phyloP scores from a whole-genome alignment of 2,113 vertebrate species.

The Cercopithecus mona region DNA sequence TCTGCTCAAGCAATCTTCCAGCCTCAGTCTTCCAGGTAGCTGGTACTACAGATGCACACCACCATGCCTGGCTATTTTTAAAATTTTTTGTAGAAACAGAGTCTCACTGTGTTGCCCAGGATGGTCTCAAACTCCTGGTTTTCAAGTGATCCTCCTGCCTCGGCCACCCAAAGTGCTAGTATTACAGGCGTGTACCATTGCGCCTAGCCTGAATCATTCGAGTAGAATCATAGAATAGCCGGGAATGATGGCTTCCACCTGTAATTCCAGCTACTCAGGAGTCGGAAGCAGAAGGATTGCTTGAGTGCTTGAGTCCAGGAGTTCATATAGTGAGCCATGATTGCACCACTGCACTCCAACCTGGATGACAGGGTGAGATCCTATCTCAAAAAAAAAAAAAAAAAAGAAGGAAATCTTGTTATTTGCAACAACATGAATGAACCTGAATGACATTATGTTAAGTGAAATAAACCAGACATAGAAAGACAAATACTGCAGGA shows the following conservation, averaged over 20 bases:
- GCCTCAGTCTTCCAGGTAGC: too few relatives aligned
- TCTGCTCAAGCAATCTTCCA: too few relatives aligned
- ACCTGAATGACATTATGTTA: too few relatives aligned
- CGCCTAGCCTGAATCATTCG: too few relatives aligned
- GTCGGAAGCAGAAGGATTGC: background rate
- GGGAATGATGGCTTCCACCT: fast-evolving
- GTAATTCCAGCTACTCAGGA: background rate
- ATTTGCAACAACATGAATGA: background rate
- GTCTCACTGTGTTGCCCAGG: too few relatives aligned
- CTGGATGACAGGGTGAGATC: background rate
- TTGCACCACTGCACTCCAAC: background rate
- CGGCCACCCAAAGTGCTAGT: too few relatives aligned
- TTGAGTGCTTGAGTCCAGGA: background rate
- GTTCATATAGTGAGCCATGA: background rate
- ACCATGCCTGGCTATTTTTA: too few relatives aligned
- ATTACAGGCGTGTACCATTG: too few relatives aligned
- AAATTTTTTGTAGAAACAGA: too few relatives aligned
- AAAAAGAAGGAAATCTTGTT: background rate
- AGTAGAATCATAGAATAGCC: background rate
- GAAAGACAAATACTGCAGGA: background rate
- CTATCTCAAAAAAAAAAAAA: background rate
- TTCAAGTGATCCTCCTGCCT: too few relatives aligned
- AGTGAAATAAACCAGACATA: background rate
- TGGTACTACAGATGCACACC: too few relatives aligned
- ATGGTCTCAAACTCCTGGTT: too few relatives aligned